Base-by-base conservation (phyloP, 2,888 invertebrate genomes). In the Selenia dentaria region DNA sequence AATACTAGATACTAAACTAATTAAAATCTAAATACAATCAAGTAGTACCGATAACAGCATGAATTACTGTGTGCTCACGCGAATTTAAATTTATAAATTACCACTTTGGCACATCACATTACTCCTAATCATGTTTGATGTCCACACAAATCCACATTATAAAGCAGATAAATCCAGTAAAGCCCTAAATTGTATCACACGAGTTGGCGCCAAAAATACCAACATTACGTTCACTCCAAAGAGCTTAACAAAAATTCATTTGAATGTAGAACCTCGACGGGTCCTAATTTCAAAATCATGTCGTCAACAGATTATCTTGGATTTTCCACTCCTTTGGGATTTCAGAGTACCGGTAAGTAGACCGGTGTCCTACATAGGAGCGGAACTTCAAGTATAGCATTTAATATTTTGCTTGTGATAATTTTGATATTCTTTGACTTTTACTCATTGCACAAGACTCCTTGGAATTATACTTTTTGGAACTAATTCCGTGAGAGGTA, bases 251-350 rank as follows among this genome's bases (percentile, higher is more conserved):
- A 60, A 68, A 72, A 70, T 59, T 70, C 68, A 74, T 77, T 78
- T 74, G 65, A 67, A 75, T 75, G 73, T 74, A 74, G 78, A 81
- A 80, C 73, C 65, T 68, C 61, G 51, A 52, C 51, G 54, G 62
- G 55, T 48, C 70, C 78, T 85, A 84, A 84, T 83, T 85, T 79
- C 66, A 64, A 64, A 83, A 81, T 70, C 82, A 72, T 82, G 85
- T 83, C 75, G 70, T 65, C 67, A 66, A 59, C 67, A 80, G 84
- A 85, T 86, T 82, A 86, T 81, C 81, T 72, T 62, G 79, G 80
- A 78, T 83, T 82, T 76, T 67, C 74, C 64, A 74, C 74, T 79
- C 72, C 74, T 79, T 81, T 70, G 64, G 67, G 64, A 59, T 51
- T 47, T 48, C 18, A 33, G 22, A 18, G 39, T 39, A 28, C 48